Evolutionary conservation across 2,888 invertebrate genomes (phyloP).

Genomic region (Psylliodes chrysocephalus): DNA sequence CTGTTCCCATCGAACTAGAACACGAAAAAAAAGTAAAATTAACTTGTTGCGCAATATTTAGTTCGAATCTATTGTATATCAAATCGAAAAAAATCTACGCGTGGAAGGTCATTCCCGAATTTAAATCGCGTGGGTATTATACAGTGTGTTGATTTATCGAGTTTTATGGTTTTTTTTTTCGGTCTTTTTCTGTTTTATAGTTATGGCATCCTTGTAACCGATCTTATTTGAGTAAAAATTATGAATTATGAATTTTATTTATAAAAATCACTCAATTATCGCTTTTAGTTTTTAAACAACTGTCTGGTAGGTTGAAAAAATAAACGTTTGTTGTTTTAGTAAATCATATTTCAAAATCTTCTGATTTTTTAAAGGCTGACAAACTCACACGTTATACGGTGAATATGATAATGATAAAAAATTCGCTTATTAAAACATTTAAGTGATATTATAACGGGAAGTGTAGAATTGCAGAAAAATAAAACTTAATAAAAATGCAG

Average conservation of each 20-base stretch:
- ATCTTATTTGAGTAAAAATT: background rate
- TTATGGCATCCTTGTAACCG: background rate
- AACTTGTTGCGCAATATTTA: background rate
- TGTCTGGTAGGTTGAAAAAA: background rate
- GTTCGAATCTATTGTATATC: slow-evolving; percentile 1
- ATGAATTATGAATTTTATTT: background rate
- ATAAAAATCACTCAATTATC: background rate
- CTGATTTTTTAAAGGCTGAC: background rate
- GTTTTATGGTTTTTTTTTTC: background rate
- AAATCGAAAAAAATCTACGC: slow-evolving; percentile 12
- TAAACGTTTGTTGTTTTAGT: background rate
- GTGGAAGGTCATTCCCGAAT: slow-evolving; percentile 13
- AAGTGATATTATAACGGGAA: slow-evolving; percentile 9
- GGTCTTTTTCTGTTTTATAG: background rate
- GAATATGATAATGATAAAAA: background rate
- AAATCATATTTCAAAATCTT: background rate
- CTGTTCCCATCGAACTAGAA: background rate
- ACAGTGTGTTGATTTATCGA: background rate
- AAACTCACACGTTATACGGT: background rate
- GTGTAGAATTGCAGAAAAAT: slow-evolving; percentile 7
- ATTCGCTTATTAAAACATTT: background rate
- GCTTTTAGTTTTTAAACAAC: too few species aligned
- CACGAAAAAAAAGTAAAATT: slow-evolving; percentile 4
- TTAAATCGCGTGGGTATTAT: slow-evolving; percentile 1
- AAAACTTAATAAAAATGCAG: background rate